Percentiles rank a stretch among this genome's conserved stretches.
phyloP scores from a whole-genome alignment of 2,797 vertebrate species.

The Lates japonicus region DNA sequence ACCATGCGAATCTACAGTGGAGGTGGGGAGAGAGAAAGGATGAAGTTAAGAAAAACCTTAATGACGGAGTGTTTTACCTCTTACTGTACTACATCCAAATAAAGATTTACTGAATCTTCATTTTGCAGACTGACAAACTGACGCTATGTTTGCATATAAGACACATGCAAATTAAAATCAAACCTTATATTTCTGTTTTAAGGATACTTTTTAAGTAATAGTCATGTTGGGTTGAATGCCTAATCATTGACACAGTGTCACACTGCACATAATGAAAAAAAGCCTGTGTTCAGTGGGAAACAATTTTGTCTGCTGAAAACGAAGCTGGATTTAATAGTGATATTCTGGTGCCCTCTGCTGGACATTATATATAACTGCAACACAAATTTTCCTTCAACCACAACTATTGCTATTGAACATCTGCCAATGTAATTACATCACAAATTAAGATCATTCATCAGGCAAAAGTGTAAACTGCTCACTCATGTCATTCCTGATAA shows the following conservation, averaged over 20 bases:
- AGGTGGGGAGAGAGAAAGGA: not conserved
- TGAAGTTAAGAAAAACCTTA: not conserved
- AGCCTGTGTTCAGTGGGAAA: not conserved
- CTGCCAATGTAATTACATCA: not conserved
- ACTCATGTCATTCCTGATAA: not conserved
- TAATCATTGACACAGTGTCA: not conserved
- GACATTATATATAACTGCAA: constrained; percentile 6
- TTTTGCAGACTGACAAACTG: not conserved
- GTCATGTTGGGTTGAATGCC: not conserved
- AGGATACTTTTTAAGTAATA: too few species aligned
- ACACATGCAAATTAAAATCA: too few species aligned
- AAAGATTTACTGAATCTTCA: not conserved
- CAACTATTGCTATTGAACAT: not conserved
- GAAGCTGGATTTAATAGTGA: not conserved
- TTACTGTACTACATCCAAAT: not conserved
- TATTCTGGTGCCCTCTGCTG: constrained; percentile 68
- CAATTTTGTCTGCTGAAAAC: not conserved
- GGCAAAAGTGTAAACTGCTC: not conserved
- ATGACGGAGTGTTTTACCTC: not conserved
- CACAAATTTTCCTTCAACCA: not conserved
- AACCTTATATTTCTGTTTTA: not conserved
- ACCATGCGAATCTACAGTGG: constrained; percentile 87
- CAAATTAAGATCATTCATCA: not conserved
- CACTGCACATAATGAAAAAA: not conserved
- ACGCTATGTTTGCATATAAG: too few species aligned